phyloP scores from a whole-genome alignment of 2,797 vertebrate genomes.

The Hylomyscus alleni region DNA sequence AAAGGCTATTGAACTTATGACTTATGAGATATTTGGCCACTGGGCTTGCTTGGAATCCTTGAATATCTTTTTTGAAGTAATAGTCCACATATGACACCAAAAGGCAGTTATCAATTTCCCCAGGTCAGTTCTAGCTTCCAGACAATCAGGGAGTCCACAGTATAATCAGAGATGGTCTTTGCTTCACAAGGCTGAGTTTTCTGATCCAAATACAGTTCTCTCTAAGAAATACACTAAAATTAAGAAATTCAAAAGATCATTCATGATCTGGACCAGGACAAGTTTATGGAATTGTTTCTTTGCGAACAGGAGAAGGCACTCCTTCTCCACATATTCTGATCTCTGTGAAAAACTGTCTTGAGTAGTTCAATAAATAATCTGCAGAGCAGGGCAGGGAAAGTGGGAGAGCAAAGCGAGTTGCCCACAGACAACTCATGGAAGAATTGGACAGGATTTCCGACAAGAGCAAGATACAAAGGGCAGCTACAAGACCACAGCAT shows the following conservation, averaged over 20 bases:
- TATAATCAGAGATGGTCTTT: background rate
- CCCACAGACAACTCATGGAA: background rate
- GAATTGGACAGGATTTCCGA: background rate
- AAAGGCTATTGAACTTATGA: background rate
- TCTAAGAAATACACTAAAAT: background rate
- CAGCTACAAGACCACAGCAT: background rate
- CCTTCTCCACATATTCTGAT: background rate
- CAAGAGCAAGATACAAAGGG: background rate
- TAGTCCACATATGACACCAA: background rate
- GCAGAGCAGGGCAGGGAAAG: background rate
- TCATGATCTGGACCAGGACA: background rate
- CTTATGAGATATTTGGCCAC: background rate
- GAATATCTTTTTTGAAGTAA: background rate
- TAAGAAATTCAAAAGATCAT: background rate
- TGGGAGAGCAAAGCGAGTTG: background rate
- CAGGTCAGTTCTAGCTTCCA: background rate
- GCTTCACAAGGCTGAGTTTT: background rate
- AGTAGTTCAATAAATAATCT: background rate
- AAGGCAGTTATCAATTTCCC: background rate
- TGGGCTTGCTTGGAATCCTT: background rate
- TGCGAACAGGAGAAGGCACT: background rate
- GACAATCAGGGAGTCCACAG: background rate
- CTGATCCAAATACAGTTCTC: background rate
- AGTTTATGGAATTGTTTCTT: background rate
- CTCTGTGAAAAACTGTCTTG: background rate